Percentiles rank a stretch among this genome's conserved stretches.
phyloP scores from a whole-genome alignment of 2,113 vertebrate species.

The Rattus norvegicus region DNA sequence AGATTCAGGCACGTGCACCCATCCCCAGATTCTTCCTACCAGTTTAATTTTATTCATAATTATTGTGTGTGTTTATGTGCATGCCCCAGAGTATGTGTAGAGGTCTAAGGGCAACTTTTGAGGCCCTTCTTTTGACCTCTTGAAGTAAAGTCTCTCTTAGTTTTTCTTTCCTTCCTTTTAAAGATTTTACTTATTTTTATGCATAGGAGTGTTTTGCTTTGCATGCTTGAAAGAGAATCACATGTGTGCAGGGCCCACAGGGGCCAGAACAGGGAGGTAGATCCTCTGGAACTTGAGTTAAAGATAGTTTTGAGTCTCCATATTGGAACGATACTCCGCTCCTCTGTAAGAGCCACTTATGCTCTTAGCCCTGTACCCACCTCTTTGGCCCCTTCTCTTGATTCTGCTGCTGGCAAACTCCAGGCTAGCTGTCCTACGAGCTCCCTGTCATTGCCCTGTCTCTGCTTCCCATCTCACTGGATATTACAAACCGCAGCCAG shows the following conservation, averaged over 20 bases:
- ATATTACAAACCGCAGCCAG: neutral
- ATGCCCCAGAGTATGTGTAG: neutral
- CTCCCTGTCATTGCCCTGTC: too few relatives aligned
- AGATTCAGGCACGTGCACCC: too few relatives aligned
- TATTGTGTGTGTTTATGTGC: neutral
- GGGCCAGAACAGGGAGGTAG: neutral
- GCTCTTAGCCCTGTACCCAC: neutral
- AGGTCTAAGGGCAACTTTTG: neutral
- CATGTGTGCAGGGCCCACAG: neutral
- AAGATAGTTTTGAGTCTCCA: neutral
- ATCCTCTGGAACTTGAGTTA: neutral
- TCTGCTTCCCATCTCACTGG: neutral
- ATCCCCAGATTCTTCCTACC: neutral
- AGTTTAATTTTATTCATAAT: neutral
- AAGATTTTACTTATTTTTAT: neutral
- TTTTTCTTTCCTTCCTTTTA: neutral
- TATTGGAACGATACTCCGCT: neutral
- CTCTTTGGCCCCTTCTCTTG: neutral
- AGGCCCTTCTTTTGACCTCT: neutral
- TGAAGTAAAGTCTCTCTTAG: neutral
- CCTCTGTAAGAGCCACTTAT: neutral
- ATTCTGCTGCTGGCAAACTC: neutral
- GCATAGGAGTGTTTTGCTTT: neutral
- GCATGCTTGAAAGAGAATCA: neutral
- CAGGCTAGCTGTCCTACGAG: neutral